phyloP scores from a whole-genome alignment of 2,888 invertebrate species.

The Malthinus seriepunctatus region DNA sequence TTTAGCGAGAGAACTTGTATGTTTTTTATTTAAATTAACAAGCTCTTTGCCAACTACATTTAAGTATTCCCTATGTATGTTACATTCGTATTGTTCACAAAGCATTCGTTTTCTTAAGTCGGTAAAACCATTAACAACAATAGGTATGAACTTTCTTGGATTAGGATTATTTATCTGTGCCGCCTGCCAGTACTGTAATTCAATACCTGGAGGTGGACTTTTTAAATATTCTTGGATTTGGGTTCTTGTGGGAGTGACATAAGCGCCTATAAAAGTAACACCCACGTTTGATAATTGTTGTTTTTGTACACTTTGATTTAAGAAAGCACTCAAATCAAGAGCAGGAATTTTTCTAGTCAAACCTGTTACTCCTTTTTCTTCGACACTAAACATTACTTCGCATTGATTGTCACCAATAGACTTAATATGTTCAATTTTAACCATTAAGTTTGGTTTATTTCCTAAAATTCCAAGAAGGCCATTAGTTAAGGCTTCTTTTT shows the following conservation, averaged over 20 bases:
- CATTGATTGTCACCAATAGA: constrained; percentile 78
- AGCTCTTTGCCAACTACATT: constrained; percentile 79
- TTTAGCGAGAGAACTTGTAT: constrained; percentile 78
- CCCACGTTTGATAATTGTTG: constrained; percentile 74
- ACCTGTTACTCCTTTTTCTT: constrained; percentile 70
- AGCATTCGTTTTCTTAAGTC: constrained; percentile 80
- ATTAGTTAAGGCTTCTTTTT: constrained; percentile 70
- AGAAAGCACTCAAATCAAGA: constrained; percentile 69
- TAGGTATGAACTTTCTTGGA: constrained; percentile 85
- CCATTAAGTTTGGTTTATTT: constrained; percentile 80
- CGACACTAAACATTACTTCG: constrained; percentile 72
- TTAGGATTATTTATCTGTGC: constrained; percentile 96
- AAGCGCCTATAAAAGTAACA: constrained; percentile 70
- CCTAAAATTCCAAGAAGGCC: constrained; percentile 75
- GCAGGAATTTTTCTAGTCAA: constrained; percentile 72
- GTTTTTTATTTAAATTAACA: constrained; percentile 76
- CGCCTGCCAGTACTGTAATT: constrained; percentile 92
- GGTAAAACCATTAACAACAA: constrained; percentile 90
- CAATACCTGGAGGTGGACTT: constrained; percentile 92
- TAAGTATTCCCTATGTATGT: constrained; percentile 79
- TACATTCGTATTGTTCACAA: constrained; percentile 82
- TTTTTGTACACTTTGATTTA: constrained; percentile 72
- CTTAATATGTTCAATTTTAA: constrained; percentile 78
- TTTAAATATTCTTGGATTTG: constrained; percentile 87
- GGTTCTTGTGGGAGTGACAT: constrained; percentile 76